These are phyloP conservation scores for Lateolabrax maculatus DNA, from an alignment of 2,797 vertebrate genomes.

Conservation along the genomic window DNA sequence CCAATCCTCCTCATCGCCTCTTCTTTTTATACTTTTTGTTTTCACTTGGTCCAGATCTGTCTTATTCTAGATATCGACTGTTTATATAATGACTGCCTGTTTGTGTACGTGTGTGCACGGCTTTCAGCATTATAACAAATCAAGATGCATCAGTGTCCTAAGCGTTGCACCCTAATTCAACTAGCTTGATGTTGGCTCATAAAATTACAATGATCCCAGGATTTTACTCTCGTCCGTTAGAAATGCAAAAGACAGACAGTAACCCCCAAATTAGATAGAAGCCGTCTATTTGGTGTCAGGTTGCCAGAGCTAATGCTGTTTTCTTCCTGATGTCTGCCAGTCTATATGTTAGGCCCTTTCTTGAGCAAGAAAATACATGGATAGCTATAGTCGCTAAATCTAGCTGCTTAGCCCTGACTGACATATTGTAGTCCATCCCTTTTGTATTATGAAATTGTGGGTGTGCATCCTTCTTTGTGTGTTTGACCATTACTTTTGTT, in stretches of 20 bases:
- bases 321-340: slow-evolving; percentile 12
- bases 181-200: slow-evolving; percentile 29
- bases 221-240: slow-evolving; percentile 29
- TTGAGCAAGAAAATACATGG: background rate
- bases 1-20: slow-evolving; percentile 21
- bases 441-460: slow-evolving; percentile 4
- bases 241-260: slow-evolving; percentile 45
- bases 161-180: slow-evolving; percentile 31
- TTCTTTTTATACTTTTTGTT: slow-evolving; percentile 26
- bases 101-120: slow-evolving; percentile 24
- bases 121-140: slow-evolving; percentile 40
- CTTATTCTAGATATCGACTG: slow-evolving; percentile 36
- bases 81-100: slow-evolving; percentile 60
- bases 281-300: slow-evolving; percentile 31
- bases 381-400: slow-evolving; percentile 31
- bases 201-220: slow-evolving; percentile 31
- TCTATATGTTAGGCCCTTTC: slow-evolving; percentile 8
- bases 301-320: slow-evolving; percentile 34
- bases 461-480: slow-evolving; percentile 11
- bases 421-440: slow-evolving; percentile 1
- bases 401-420: slow-evolving; percentile 2
- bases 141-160: slow-evolving; percentile 28
- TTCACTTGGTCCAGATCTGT: slow-evolving; percentile 43
- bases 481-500: slow-evolving; percentile 17
- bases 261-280: slow-evolving; percentile 49